Base-by-base conservation (phyloP, 1,140 invertebrate genomes). In the Homarus americanus region DNA sequence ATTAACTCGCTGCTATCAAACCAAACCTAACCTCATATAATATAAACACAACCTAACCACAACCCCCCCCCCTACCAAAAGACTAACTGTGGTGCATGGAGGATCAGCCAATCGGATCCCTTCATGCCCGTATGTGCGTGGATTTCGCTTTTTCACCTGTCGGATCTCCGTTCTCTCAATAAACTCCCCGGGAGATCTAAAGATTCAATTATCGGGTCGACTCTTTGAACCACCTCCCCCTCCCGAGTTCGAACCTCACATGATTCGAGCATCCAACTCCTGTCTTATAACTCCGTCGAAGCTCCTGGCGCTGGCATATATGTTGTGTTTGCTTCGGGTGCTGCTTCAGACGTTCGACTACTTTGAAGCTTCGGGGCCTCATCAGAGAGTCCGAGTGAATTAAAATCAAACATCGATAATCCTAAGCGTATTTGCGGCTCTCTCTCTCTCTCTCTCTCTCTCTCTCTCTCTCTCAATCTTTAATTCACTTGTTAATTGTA, bases 391-490 rank as follows among this genome's bases (percentile, higher is more conserved):
- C 53, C 53, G 24, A 58, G 15, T 58, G 53, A 58, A 58, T 58
- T 58, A 58, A 58, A 58, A 58, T 58, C 53, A 58, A 58, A 58
- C 53, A 58, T 58, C 53, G 53, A 58, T 58, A 58, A 58, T 58
- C 53, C 53, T 58, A 58, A 58, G 24, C 24, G 53, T 58, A 58
- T 58, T 58, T 58, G 53, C 53, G 17, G 4, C 4, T 58, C 53
- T 20, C 17, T 58, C 17, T 58, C 53, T 58, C 53, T 58, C 53
- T 15, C 53, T 58, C 20, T 58, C 20, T 15, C 53, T 58, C 20
- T 58, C 53, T 20, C 53, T 58, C 53, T 58, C 44, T 49, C 44
- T 49, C 44, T 49, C 44, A 10, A 9, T 49, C 44, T 49, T 17
- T 49, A 9, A 10, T 17, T 49, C 44, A 10, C 44, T 49, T 17